Evolutionary conservation across 2,888 invertebrate species (phyloP).

Genomic region (Odontomyia ornata): DNA sequence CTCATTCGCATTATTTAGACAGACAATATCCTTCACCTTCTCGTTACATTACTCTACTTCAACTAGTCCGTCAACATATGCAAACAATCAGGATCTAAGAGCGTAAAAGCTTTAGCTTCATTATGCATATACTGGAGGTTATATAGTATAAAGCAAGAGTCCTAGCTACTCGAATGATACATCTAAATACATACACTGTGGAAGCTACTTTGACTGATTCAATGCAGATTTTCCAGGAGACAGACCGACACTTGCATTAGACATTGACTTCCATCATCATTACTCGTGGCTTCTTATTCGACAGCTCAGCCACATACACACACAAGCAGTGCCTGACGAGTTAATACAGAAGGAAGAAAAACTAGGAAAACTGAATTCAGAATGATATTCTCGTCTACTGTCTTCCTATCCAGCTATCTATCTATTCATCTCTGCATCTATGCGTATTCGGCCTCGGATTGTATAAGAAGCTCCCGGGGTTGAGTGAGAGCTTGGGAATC

Average conservation of each 20-base stretch:
- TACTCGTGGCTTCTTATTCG: background rate
- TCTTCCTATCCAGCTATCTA: background rate
- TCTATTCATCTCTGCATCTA: background rate
- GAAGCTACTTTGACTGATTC: constrained; percentile 12
- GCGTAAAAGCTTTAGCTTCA: constrained; percentile 30
- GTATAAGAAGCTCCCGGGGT: constrained; percentile 4
- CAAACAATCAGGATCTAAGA: constrained; percentile 29
- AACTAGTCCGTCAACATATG: background rate
- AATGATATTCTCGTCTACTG: constrained; percentile 10
- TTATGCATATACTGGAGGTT: constrained; percentile 7
- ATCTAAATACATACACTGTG: background rate
- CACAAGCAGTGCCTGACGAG: background rate
- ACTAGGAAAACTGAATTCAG: background rate
- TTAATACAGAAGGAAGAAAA: background rate
- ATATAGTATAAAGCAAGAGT: background rate
- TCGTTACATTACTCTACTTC: background rate
- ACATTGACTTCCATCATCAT: constrained; percentile 17
- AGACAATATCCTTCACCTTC: constrained; percentile 16
- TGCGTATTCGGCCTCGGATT: background rate
- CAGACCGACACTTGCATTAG: background rate
- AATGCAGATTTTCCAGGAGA: constrained; percentile 1
- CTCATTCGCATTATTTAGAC: constrained; percentile 29
- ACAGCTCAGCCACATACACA: background rate
- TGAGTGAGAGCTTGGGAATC: constrained; percentile 20
- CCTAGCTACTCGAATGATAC: background rate